Evolutionary conservation across 2,113 vertebrate species (phyloP).

Genomic region (Channa argus): DNA sequence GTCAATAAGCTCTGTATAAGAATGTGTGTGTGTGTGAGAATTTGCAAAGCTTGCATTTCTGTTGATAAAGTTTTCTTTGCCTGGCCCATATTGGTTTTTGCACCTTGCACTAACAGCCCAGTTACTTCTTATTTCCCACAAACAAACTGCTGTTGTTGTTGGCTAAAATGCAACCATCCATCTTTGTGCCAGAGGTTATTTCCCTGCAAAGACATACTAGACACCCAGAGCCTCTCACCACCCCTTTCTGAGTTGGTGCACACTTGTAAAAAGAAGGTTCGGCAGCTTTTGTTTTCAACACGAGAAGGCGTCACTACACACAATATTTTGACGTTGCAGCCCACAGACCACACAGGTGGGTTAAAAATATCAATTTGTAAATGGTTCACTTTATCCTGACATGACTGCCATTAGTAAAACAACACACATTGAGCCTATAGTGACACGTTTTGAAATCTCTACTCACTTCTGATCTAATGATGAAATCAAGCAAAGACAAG

Average conservation of each 20-base stretch:
- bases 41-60: conserved; percentile 56
- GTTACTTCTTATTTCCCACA: conserved; percentile 56
- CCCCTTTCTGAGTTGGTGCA: conserved; percentile 10
- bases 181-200: conserved; percentile 70
- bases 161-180: conserved; percentile 67
- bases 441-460: conserved; percentile 33
- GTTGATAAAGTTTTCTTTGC: conserved; percentile 39
- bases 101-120: conserved; percentile 45
- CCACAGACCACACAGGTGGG: not conserved
- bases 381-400: not conserved
- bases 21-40: conserved; percentile 38
- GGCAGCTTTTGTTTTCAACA: conserved; percentile 26
- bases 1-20: no score
- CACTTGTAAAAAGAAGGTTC: conserved; percentile 12
- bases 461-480: conserved; percentile 7
- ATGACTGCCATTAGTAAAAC: not conserved
- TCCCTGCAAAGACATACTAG: conserved; percentile 55
- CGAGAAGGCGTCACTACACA: not conserved
- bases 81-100: conserved; percentile 40
- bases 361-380: not conserved
- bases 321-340: not conserved
- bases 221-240: conserved; percentile 20
- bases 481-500: conserved; percentile 29
- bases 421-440: not conserved
- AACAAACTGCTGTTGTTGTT: conserved; percentile 63